Conservation (phyloP, 1,140 invertebrate species). For the Cydia fagiglandana region DNA sequence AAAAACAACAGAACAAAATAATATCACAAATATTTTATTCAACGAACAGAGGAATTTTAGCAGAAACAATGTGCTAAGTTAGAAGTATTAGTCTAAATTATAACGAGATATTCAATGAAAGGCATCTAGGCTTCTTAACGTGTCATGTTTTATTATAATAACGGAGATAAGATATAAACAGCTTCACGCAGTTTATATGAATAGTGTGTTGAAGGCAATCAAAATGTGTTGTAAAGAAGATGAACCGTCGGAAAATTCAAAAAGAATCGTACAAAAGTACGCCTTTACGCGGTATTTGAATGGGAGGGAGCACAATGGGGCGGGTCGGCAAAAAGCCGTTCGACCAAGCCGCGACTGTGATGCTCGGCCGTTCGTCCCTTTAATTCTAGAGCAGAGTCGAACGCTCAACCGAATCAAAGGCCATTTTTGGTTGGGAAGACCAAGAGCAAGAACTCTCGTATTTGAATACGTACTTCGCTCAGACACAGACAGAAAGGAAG, state of each 20-base stretch:
- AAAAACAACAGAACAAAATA: no score
- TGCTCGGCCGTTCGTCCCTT: not conserved
- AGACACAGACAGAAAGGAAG: no score
- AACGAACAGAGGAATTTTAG: no score
- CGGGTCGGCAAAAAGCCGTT: conserved; percentile 59
- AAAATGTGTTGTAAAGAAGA: conserved; percentile 33
- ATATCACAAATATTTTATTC: no score
- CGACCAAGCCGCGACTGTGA: conserved; percentile 54
- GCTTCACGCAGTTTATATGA: not conserved
- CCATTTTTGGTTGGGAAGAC: no score
- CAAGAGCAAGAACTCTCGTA: no score
- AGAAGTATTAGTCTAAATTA: no score
- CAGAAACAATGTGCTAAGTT: no score
- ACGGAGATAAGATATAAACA: not conserved
- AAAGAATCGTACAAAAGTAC: conserved; percentile 49
- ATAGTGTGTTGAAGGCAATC: conserved; percentile 27
- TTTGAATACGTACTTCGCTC: no score
- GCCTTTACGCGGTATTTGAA: conserved; percentile 59
- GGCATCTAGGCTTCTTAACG: not conserved
- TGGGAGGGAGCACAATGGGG: conserved; percentile 61
- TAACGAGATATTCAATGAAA: no score
- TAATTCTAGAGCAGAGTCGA: not conserved
- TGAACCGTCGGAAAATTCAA: conserved; percentile 54
- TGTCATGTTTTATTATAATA: not conserved
- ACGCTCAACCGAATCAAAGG: not conserved